Percentiles rank a stretch among this genome's conserved stretches.
These are phyloP conservation scores for Iguana delicatissima DNA, from an alignment of 2,797 vertebrate species.

Conservation along the genomic window DNA sequence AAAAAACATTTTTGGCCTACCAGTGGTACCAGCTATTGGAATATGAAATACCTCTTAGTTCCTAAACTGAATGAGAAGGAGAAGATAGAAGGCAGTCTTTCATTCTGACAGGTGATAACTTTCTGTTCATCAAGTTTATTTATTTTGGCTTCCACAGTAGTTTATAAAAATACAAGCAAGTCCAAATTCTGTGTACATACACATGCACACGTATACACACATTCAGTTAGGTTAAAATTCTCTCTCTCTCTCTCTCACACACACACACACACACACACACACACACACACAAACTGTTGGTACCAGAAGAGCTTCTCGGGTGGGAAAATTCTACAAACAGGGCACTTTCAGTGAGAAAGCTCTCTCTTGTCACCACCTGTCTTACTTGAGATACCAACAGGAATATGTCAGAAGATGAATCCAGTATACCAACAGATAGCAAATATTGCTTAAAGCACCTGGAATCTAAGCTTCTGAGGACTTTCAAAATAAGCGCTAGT, in stretches of 20 bases:
- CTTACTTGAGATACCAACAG: not conserved
- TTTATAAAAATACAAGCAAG: not conserved
- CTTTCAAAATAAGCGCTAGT: not conserved
- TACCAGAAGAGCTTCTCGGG: not conserved
- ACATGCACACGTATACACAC: not conserved
- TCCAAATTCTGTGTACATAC: not conserved
- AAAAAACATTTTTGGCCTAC: constrained; percentile 5
- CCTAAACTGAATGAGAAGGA: constrained; percentile 1
- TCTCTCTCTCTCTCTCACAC: too few relatives aligned
- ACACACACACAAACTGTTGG: too few relatives aligned
- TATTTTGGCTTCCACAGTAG: not conserved
- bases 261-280: too few relatives aligned
- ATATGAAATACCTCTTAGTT: not conserved
- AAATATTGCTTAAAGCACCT: not conserved
- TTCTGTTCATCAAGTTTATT: not conserved
- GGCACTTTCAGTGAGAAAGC: not conserved
- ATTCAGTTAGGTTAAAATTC: too few relatives aligned
- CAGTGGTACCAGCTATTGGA: not conserved
- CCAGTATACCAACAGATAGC: not conserved
- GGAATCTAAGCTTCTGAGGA: not conserved
- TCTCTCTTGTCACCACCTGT: not conserved
- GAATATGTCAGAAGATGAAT: not conserved
- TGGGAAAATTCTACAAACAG: not conserved
- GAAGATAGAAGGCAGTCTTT: constrained; percentile 19
- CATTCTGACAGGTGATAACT: not conserved